Percentiles rank a stretch among this genome's conserved stretches.
These are phyloP conservation scores for Calephelis perditalis DNA, from an alignment of 2,888 invertebrate genomes.

Conservation along the genomic window DNA sequence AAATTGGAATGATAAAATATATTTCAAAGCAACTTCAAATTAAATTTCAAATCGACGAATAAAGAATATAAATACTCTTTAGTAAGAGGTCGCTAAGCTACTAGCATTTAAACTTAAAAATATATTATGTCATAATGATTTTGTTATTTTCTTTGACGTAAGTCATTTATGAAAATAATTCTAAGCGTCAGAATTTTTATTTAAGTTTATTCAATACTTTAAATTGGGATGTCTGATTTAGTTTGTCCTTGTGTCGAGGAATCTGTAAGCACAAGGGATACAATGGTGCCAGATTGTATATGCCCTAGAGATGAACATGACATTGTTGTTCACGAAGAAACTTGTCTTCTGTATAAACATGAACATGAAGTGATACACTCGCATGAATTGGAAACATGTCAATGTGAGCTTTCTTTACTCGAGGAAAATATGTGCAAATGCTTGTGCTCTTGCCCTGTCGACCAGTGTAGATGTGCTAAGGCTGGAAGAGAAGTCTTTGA, in stretches of 20 bases:
- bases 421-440: slow-evolving; percentile 45
- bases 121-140: too few species aligned
- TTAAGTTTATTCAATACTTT: not conserved
- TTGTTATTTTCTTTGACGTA: too few species aligned
- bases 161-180: too few species aligned
- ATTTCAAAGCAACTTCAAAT: too few species aligned
- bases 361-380: slow-evolving; percentile 41
- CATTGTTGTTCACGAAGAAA: slow-evolving; percentile 49
- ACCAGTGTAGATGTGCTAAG: slow-evolving; percentile 48
- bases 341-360: slow-evolving; percentile 52
- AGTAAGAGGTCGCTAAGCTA: too few species aligned
- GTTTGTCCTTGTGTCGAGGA: slow-evolving; percentile 45
- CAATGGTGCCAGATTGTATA: slow-evolving; percentile 38
- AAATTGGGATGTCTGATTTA: slow-evolving; percentile 26
- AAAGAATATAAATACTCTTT: too few species aligned
- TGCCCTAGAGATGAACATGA: slow-evolving; percentile 55
- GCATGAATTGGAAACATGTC: slow-evolving; percentile 36
- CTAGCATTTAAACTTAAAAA: too few species aligned
- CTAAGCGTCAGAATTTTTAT: not conserved
- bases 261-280: slow-evolving; percentile 30
- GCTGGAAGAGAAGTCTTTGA: slow-evolving; percentile 55
- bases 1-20: too few species aligned
- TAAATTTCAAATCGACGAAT: too few species aligned
- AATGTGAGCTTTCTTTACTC: slow-evolving; percentile 44
- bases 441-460: slow-evolving; percentile 48